A percentile compares a stretch with the other conserved stretches of the same genome.
Conservation (phyloP, 2,888 invertebrate genomes). For the Eupithecia inturbata region DNA sequence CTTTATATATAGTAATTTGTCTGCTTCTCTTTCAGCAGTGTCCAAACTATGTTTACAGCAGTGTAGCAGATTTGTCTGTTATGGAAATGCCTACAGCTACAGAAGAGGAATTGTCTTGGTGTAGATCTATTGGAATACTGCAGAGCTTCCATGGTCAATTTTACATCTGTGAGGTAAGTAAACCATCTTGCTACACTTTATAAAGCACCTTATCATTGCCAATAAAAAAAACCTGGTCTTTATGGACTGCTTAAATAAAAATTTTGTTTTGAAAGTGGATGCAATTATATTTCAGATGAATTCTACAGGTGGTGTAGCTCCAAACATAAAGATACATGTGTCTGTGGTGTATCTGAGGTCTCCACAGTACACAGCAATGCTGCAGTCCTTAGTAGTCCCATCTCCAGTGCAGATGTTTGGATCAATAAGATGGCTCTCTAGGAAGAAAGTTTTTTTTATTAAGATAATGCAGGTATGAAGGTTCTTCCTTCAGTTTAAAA, state of each 20-base stretch:
- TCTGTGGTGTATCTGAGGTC: conserved; percentile 60
- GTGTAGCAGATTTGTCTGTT: conserved; percentile 53
- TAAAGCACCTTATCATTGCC: neutral
- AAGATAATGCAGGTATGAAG: conserved; percentile 66
- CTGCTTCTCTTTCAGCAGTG: conserved; percentile 59
- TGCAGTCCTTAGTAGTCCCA: conserved; percentile 51
- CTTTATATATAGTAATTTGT: neutral
- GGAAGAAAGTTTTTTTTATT: conserved; percentile 64
- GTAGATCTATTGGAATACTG: conserved; percentile 68
- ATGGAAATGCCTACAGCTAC: conserved; percentile 43
- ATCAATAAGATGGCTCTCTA: conserved; percentile 62
- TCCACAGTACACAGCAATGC: conserved; percentile 48
- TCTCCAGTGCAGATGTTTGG: conserved; percentile 74
- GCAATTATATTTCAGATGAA: conserved; percentile 54
- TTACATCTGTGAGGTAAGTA: conserved; percentile 60
- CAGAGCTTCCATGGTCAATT: conserved; percentile 64
- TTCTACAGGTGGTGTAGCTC: conserved; percentile 38
- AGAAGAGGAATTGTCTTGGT: conserved; percentile 51
- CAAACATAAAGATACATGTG: conserved; percentile 51
- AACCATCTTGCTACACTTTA: neutral
- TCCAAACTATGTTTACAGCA: conserved; percentile 62
- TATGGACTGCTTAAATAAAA: neutral
- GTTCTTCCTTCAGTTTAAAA: neutral
- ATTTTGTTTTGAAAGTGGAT: neutral
- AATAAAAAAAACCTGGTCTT: neutral